Evolutionary conservation across 2,888 invertebrate species (phyloP), one percentile per base, ranked within the genome.

Genomic region (Lottia gigantea): DNA sequence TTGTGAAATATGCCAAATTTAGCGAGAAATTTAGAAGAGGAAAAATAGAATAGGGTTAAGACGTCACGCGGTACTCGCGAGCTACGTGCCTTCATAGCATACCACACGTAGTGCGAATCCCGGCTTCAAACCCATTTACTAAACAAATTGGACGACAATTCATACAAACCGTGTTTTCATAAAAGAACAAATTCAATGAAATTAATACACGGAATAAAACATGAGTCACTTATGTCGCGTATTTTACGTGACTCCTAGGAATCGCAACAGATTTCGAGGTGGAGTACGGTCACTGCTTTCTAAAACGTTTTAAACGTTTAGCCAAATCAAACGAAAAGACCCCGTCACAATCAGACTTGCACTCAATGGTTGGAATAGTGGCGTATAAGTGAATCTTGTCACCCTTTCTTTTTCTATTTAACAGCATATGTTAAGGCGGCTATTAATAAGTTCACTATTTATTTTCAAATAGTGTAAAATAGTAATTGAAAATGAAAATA

Each of bases 81-180:
- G n/a, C 19, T 55, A 55, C 55, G 55, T 55, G 55, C 19, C 55
- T 19, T 19, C 19, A 1, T 23, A 12, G 19, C 55, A 55, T 55
- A 55, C 55, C 55, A 55, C 55, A 55, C 55, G 55, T 55, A 23
- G 19, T 12, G 55, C 8, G 23, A 55, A 23, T 1, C 23, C 14
- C 55, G 55, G 19, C 23, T 23, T 23, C 19, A 55, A 19, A 23
- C 19, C 55, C 55, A 55, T 55, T 55, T 55, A 55, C 55, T 55
- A 55, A 55, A 55, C 23, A 55, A 23, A 23, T 55, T 55, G n/a
- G n/a, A 23, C 23, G 19, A 55, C 23, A 55, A 23, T 23, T 55
- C 55, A 55, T 55, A 55, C 55, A 55, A 55, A 55, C 19, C 55
- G 55, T 55, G 55, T 55, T 23, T 55, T 23, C 19, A 19, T 55